These are phyloP conservation scores for Erythrocercus mccallii DNA, from an alignment of 2,113 vertebrate species.

Conservation along the genomic window DNA sequence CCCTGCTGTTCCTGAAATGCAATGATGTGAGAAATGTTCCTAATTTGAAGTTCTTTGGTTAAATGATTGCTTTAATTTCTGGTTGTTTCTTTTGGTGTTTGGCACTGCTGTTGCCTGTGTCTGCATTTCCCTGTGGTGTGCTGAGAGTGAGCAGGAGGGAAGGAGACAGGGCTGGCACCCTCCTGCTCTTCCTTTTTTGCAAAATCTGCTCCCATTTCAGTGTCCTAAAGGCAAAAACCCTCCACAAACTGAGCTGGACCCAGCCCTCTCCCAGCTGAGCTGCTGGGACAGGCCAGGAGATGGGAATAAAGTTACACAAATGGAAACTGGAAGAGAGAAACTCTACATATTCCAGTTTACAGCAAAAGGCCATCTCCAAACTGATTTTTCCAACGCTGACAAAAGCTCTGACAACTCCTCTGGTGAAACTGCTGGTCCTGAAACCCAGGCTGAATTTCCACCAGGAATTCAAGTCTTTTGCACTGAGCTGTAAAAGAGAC, in stretches of 20 bases:
- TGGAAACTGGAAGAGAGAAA: not conserved
- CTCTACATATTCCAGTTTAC: not conserved
- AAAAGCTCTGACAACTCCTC: not conserved
- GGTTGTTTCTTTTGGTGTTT: not conserved
- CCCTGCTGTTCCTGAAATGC: not conserved
- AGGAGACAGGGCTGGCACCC: not conserved
- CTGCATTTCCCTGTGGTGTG: not conserved
- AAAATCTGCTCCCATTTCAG: not conserved
- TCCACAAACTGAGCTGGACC: not conserved
- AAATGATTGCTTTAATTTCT: constrained; percentile 16
- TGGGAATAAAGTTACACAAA: not conserved
- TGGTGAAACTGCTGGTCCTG: not conserved
- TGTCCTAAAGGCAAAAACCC: not conserved
- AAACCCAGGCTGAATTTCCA: not conserved
- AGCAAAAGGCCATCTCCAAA: not conserved
- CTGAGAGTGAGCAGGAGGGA: not conserved
- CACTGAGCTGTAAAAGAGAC: not conserved
- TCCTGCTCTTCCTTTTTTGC: not conserved
- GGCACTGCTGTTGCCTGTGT: not conserved
- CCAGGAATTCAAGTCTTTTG: not conserved
- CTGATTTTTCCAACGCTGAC: not conserved
- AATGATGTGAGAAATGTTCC: not conserved
- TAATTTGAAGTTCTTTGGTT: not conserved
- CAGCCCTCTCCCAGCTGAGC: not conserved
- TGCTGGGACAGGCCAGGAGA: not conserved